phyloP scores from a whole-genome alignment of 2,113 vertebrate genomes.

The Leptobrachium ailaonicum region DNA sequence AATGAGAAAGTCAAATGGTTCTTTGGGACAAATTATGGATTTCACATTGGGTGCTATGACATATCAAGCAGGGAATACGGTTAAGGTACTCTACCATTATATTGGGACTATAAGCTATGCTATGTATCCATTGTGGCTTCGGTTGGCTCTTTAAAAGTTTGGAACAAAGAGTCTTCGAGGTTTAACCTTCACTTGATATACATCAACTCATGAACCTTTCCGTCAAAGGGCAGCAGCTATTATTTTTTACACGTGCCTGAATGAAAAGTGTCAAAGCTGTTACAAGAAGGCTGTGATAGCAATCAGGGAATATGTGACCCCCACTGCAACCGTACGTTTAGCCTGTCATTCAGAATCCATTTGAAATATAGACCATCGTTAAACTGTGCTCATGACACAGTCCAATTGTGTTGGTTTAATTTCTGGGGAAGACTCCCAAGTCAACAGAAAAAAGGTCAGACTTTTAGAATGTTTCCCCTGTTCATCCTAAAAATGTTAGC shows the following conservation, averaged over 20 bases:
- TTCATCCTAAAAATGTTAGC: neutral
- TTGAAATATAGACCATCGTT: conserved; percentile 34
- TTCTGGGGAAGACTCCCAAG: conserved; percentile 35
- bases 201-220: conserved; percentile 14
- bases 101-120: neutral
- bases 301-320: conserved; percentile 40
- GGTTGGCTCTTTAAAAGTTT: neutral
- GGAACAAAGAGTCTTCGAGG: neutral
- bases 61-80: too few relatives aligned
- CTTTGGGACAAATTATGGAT: too few relatives aligned
- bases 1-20: too few relatives aligned
- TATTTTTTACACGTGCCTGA: conserved; percentile 24
- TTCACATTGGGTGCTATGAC: too few relatives aligned
- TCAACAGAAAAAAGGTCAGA: conserved; percentile 36
- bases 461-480: conserved; percentile 23
- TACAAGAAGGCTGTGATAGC: conserved; percentile 33
- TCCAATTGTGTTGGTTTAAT: conserved; percentile 29
- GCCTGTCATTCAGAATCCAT: conserved; percentile 40
- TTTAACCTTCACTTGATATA: neutral
- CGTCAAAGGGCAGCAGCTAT: conserved; percentile 29
- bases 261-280: conserved; percentile 32
- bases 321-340: conserved; percentile 28
- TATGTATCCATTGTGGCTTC: neutral
- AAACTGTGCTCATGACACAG: conserved; percentile 36
- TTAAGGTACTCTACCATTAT: neutral